These are phyloP conservation scores for Saxidomus purpurata DNA, from an alignment of 1,140 invertebrate species.

Conservation along the genomic window DNA sequence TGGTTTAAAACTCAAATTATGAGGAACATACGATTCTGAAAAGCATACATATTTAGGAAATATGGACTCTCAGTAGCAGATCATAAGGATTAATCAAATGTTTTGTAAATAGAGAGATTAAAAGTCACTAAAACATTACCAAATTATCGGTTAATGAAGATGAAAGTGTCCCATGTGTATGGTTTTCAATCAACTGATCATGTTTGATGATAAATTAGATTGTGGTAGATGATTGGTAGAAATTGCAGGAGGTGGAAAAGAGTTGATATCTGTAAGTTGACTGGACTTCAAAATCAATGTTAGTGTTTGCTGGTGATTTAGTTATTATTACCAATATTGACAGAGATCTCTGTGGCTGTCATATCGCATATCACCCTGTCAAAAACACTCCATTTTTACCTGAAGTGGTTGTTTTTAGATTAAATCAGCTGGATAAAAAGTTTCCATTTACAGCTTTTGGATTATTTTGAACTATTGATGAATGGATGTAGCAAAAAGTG, in stretches of 20 bases:
- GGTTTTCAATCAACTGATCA: neutral
- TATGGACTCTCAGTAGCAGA: too few relatives aligned
- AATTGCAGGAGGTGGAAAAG: neutral
- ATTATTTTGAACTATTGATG: neutral
- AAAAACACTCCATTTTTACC: neutral
- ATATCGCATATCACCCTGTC: neutral
- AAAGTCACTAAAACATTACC: neutral
- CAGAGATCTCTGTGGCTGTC: neutral
- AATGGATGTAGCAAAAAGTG: neutral
- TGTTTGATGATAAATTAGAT: neutral
- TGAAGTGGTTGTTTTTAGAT: neutral
- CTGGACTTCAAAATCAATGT: neutral
- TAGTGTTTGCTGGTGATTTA: constrained; percentile 28
- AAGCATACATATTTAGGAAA: too few relatives aligned
- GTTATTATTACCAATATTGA: constrained; percentile 22
- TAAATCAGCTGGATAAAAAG: neutral
- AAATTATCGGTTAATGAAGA: constrained; percentile 19
- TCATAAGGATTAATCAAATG: too few relatives aligned
- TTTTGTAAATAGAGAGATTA: neutral
- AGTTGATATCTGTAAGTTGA: neutral
- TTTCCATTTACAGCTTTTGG: neutral
- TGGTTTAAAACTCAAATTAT: too few relatives aligned
- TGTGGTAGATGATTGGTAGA: neutral
- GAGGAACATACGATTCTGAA: too few relatives aligned
- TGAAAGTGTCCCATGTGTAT: constrained; percentile 14